Percentiles rank a stretch among this genome's conserved stretches.
Evolutionary conservation across 2,113 vertebrate species (phyloP).

Genomic region (Poeciliopsis turrubarensis): DNA sequence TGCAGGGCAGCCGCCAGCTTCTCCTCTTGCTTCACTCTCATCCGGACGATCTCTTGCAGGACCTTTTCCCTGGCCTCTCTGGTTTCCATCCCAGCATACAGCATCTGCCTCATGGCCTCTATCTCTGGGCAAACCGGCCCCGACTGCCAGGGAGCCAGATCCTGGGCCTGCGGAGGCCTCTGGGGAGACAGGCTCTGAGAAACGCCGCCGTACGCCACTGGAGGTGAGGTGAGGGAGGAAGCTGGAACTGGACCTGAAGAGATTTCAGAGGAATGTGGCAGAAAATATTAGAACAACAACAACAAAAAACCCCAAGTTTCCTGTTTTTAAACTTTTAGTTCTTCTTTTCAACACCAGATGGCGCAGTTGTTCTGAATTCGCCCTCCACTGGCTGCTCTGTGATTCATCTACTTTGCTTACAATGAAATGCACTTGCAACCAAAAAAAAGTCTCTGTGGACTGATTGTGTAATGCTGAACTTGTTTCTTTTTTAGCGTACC

Average conservation of each 20-base stretch:
- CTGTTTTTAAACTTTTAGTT: neutral
- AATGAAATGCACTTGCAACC: constrained; percentile 22
- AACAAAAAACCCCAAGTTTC: neutral
- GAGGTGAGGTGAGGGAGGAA: constrained; percentile 86
- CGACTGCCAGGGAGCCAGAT: constrained; percentile 53
- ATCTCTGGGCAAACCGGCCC: constrained; percentile 84
- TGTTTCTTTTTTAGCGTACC: constrained; percentile 79
- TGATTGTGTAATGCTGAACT: constrained; percentile 1
- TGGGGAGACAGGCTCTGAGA: constrained; percentile 62
- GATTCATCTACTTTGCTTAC: constrained; percentile 14
- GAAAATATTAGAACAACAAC: neutral
- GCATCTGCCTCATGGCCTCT: constrained; percentile 90
- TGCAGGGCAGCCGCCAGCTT: constrained; percentile 92
- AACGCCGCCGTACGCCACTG: constrained; percentile 34
- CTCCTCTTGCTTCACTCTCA: constrained; percentile 95
- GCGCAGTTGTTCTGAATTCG: constrained; percentile 42
- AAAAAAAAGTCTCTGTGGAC: constrained; percentile 12
- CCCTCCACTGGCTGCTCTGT: neutral
- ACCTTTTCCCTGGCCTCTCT: constrained; percentile 95
- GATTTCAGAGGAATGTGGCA: neutral
- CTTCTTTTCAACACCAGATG: constrained; percentile 56
- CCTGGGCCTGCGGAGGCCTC: constrained; percentile 50
- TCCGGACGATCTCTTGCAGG: constrained; percentile 93
- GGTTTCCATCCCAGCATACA: constrained; percentile 89
- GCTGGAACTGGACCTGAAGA: constrained; percentile 84